Percentiles rank a stretch among this genome's conserved stretches.
phyloP scores from a whole-genome alignment of 2,888 invertebrate genomes.

The Arenicola marina region DNA sequence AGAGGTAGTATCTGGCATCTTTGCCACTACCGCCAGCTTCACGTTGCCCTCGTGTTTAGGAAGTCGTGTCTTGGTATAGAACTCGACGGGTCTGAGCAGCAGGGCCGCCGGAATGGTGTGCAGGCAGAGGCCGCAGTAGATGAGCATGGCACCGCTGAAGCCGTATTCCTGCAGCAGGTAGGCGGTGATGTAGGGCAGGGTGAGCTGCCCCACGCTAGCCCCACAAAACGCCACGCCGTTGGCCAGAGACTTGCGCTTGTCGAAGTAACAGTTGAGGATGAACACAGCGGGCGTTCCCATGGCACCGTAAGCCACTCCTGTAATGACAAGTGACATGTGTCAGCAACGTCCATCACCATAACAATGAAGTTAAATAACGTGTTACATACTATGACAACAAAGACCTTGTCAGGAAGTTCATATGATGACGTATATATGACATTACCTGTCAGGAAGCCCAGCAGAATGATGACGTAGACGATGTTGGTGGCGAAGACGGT shows the following conservation, averaged over 20 bases:
- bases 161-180: slow-evolving; percentile 14
- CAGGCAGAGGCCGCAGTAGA: slow-evolving; percentile 23
- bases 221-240: slow-evolving; percentile 30
- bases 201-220: slow-evolving; percentile 29
- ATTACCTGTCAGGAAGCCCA: slow-evolving; percentile 30
- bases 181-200: slow-evolving; percentile 21
- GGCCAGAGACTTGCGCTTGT: slow-evolving; percentile 29
- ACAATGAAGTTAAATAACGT: no score
- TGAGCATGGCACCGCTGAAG: slow-evolving; percentile 23
- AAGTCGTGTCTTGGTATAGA: no score
- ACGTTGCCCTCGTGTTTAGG: background rate
- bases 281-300: slow-evolving; percentile 26
- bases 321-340: no score
- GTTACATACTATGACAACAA: no score
- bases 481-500: slow-evolving; percentile 36
- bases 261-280: slow-evolving; percentile 25
- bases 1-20: no score
- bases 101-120: slow-evolving; percentile 23
- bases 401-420: no score
- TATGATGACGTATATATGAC: no score
- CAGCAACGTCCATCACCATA: no score
- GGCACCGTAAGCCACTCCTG: slow-evolving; percentile 28
- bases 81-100: slow-evolving; percentile 22
- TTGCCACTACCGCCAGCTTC: background rate
- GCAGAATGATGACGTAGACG: slow-evolving; percentile 31